These are phyloP conservation scores for Siniperca knerii DNA, from an alignment of 2,113 vertebrate genomes.

Conservation along the genomic window DNA sequence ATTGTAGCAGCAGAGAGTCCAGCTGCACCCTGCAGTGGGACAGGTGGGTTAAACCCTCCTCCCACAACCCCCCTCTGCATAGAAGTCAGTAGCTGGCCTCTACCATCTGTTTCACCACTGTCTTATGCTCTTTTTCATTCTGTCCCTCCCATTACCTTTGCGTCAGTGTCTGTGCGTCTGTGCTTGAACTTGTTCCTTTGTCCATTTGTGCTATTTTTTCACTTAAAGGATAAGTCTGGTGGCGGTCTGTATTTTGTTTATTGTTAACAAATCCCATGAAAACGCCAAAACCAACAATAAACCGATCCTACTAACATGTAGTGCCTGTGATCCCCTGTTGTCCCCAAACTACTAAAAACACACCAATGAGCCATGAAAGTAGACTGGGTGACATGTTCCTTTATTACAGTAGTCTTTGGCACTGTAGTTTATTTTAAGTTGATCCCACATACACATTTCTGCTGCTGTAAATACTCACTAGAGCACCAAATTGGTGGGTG, in stretches of 20 bases:
- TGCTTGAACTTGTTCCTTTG: background rate
- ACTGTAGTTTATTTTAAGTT: constrained; percentile 3
- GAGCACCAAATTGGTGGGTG: background rate
- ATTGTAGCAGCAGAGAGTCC: constrained; percentile 11
- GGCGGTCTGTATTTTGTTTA: background rate
- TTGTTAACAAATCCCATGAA: background rate
- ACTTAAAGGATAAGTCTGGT: background rate
- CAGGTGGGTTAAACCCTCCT: constrained; percentile 21
- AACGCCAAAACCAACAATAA: background rate
- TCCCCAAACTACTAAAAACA: background rate
- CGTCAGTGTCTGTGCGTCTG: background rate
- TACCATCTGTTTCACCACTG: constrained; percentile 63
- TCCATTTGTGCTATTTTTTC: background rate
- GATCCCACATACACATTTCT: background rate
- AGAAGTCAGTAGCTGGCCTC: constrained; percentile 57
- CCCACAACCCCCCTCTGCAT: constrained; percentile 20
- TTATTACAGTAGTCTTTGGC: background rate
- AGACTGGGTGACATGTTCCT: background rate
- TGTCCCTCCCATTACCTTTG: constrained; percentile 32
- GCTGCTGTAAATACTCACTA: background rate
- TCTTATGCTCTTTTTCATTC: constrained; percentile 3
- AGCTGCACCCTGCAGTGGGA: constrained; percentile 30
- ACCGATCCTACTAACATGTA: background rate
- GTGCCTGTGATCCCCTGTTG: background rate
- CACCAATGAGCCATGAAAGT: background rate